phyloP scores from a whole-genome alignment of 1,140 invertebrate genomes.

The Drosophila ficusphila region DNA sequence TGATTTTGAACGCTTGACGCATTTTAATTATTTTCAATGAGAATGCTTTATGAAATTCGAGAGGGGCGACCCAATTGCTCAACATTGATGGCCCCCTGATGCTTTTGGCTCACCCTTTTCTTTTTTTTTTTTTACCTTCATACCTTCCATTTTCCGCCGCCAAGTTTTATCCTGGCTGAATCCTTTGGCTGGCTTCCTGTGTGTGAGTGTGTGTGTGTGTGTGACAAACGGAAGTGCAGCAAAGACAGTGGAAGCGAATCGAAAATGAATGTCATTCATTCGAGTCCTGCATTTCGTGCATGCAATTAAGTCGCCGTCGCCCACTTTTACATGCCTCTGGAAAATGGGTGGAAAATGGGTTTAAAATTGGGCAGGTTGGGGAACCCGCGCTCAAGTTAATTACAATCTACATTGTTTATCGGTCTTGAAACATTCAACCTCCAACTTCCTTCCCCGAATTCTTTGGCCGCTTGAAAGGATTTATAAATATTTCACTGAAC shows the following conservation, averaged over 20 bases:
- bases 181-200: slow-evolving; percentile 44
- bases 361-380: not conserved
- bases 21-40: slow-evolving; percentile 81
- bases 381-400: slow-evolving; percentile 70
- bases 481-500: slow-evolving; percentile 56
- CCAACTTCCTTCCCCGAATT: slow-evolving; percentile 24
- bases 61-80: slow-evolving; percentile 51
- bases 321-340: slow-evolving; percentile 1
- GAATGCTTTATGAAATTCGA: slow-evolving; percentile 76
- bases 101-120: not conserved
- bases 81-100: slow-evolving; percentile 19
- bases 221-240: slow-evolving; percentile 71
- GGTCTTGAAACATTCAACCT: slow-evolving; percentile 24
- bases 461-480: slow-evolving; percentile 40
- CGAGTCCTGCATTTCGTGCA: slow-evolving; percentile 51
- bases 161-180: slow-evolving; percentile 46
- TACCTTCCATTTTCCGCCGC: not conserved
- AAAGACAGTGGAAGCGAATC: slow-evolving; percentile 30
- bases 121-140: too few relatives aligned
- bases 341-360: not conserved
- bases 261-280: slow-evolving; percentile 81
- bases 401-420: slow-evolving; percentile 81
- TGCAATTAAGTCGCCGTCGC: slow-evolving; percentile 62
- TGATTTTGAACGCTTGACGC: slow-evolving; percentile 79
- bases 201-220: slow-evolving; percentile 14